Conservation (phyloP, 2,888 invertebrate genomes). For the Drosophila putrida region DNA sequence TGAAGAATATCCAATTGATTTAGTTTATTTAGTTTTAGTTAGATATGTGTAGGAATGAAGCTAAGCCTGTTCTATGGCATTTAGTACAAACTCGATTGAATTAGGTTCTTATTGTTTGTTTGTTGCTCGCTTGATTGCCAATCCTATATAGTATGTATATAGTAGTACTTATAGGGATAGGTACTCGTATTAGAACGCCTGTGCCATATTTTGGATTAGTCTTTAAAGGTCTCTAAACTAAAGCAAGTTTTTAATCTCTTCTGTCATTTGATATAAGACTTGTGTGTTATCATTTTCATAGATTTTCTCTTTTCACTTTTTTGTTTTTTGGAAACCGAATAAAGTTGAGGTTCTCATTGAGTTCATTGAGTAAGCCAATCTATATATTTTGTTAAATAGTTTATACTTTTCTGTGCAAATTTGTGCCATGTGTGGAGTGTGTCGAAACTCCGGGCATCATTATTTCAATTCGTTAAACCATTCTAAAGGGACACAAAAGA, state of each 20-base stretch:
- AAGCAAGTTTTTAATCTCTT: constrained; percentile 42
- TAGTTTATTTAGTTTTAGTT: constrained; percentile 12
- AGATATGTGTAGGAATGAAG: constrained; percentile 50
- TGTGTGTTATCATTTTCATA: constrained; percentile 32
- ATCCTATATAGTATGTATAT: constrained; percentile 12
- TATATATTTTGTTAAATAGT: constrained; percentile 23
- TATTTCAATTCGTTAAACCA: constrained; percentile 27
- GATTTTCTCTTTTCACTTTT: constrained; percentile 16
- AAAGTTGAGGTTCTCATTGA: constrained; percentile 71
- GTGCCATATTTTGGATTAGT: constrained; percentile 31
- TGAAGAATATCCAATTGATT: constrained; percentile 1
- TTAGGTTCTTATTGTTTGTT: constrained; percentile 8
- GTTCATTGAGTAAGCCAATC: constrained; percentile 62
- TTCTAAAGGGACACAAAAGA: constrained; percentile 40
- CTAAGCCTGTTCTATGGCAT: constrained; percentile 27
- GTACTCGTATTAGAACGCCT: constrained; percentile 24
- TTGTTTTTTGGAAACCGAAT: constrained; percentile 63
- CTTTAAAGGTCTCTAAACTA: constrained; percentile 43
- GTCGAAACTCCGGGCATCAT: constrained; percentile 38
- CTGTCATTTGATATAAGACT: constrained; percentile 34
- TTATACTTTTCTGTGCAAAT: constrained; percentile 12
- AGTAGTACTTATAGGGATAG: constrained; percentile 21
- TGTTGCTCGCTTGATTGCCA: constrained; percentile 23
- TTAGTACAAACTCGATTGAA: constrained; percentile 13
- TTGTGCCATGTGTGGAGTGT: constrained; percentile 19